Evolutionary conservation across 2,113 vertebrate species (phyloP), one percentile per base, ranked within the genome.

Genomic region (Smithornis capensis): DNA sequence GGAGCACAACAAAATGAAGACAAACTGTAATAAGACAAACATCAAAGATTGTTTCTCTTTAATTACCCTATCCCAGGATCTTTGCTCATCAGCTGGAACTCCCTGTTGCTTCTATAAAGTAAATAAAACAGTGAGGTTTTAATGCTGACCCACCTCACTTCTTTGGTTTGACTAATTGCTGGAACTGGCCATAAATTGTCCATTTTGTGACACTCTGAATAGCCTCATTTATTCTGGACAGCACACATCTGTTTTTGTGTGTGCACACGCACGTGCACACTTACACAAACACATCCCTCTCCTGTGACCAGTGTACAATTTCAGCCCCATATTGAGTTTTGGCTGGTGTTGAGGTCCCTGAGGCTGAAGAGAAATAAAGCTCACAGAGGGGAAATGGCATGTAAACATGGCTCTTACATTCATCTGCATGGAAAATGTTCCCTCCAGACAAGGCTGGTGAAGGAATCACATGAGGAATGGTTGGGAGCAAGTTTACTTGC

Each of bases 21-120:
- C 65, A 91, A 94, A 84, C 69, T 80, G n/a, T 57, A 94, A 71
- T 40, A 92, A 93, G 88, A 63, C 56, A 89, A 95, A 95, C 89
- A 94, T 76, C 83, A 86, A 89, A 96, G 77, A 92, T 76, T 96
- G 96, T 96, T 97, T 96, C 96, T 93, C 83, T 97, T 97, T 96
- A 95, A 97, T 97, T 97, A 96, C 78, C 60, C 75, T 89, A 71
- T 82, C 92, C 89, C 29, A 2, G 60, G 87, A 89, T 95, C 95
- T 91, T 83, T 79, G 42, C 74, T 91, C 93, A 94, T 97, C 95
- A 92, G 68, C 71, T 93, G 83, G 50, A 96, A 97, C 87, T 96
- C 96, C 88, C 95, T 42, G 24, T 78, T 94, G 78, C 70, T 92
- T 84, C 94, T 93, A 52, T 28, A 68, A 94, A 88, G 77, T 49